Base-by-base conservation (phyloP, 2,797 vertebrate species). In the Protonibea diacanthus region DNA sequence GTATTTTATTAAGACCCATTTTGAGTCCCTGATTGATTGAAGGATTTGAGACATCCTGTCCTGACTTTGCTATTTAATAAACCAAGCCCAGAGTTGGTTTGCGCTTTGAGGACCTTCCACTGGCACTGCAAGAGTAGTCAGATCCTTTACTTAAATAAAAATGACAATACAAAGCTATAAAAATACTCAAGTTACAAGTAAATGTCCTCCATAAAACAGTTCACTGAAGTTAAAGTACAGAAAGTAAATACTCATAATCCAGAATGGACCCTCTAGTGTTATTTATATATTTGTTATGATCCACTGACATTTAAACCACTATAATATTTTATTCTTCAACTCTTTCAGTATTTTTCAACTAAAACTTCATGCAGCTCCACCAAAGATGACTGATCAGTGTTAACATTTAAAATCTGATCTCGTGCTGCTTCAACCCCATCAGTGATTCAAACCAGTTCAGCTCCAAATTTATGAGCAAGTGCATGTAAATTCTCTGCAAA, bases 11-110 rank as follows among this genome's bases (percentile, higher is more conserved):
- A 97, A 96, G 95, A 96, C 89, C 93, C 92, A 93, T 96, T 93
- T 96, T 95, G 94, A 96, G 94, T 96, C 94, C 94, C 33, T 38
- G 33, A 38, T 38, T 94, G 93, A 95, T 94, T 93, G 94, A 95
- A 95, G 93, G 95, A 95, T 95, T 91, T 92, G 86, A 96, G 93
- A 94, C 90, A 88, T 95, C 94, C 95, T 96, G 94, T 96, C 94
- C 33, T 96, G 95, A 95, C 93, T 95, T 95, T 96, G 96, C 95
- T 97, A 98, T 98, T 98, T 97, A 99, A 98, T 98, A 98, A 99
- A 98, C 93, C 96, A 95, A 95, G 79, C 78, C 76, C 53, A 59
- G 58, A 87, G 64, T 76, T 86, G 84, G 68, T 87, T 86, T 89
- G 65, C 85, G 71, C 76, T 87, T 84, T 55, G 47, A 76, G 23